These are phyloP conservation scores for Sarcophaga rosellei DNA, from an alignment of 2,888 invertebrate genomes.

Conservation along the genomic window DNA sequence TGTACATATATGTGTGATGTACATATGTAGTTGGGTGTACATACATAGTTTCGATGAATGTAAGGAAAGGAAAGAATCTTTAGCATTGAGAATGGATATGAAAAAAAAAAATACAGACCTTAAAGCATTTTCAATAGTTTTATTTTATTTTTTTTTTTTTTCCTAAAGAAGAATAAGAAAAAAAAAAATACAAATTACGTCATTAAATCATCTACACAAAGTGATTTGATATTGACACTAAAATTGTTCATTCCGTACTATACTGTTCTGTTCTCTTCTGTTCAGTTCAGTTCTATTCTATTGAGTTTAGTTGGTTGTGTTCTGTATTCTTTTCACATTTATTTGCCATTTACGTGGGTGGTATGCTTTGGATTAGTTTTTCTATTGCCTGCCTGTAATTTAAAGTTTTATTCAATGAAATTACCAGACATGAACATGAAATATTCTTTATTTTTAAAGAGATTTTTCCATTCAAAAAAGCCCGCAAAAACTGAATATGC, in stretches of 20 bases:
- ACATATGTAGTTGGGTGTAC: too few relatives aligned
- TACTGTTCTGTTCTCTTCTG: not conserved
- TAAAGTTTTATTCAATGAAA: slow-evolving; percentile 4
- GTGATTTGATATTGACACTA: not conserved
- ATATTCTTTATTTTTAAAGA: too few relatives aligned
- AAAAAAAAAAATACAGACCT: not conserved
- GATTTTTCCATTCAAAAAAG: too few relatives aligned
- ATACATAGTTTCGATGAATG: too few relatives aligned
- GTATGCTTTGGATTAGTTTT: too few relatives aligned
- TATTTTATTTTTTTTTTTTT: not conserved
- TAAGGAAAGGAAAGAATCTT: not conserved
- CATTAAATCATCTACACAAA: not conserved
- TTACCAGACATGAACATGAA: slow-evolving; percentile 1
- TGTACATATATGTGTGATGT: too few relatives aligned
- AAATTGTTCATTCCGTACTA: not conserved
- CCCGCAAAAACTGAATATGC: too few relatives aligned
- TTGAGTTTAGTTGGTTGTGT: not conserved
- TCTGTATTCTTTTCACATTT: too few relatives aligned
- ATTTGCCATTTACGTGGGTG: slow-evolving; percentile 4
- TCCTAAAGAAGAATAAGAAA: too few relatives aligned
- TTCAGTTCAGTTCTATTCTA: not conserved
- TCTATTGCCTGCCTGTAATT: not conserved
- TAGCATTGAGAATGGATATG: not conserved
- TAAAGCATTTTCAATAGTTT: not conserved
- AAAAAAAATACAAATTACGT: not conserved